phyloP scores from a whole-genome alignment of 35 echinoderm and acorn worm species.

The Lytechinus variegatus region DNA sequence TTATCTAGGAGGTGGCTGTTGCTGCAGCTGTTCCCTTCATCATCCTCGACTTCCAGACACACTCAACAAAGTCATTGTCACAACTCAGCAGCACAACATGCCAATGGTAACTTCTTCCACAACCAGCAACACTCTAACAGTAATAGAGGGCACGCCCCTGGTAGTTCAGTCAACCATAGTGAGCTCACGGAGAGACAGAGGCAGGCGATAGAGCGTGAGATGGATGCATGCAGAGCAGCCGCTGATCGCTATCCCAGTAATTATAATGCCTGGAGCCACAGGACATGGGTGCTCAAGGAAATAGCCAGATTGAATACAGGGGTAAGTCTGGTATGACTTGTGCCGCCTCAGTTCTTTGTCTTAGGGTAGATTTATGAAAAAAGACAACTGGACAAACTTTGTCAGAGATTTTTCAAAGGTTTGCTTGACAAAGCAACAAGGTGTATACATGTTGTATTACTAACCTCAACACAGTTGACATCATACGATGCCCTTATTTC shows the following conservation, averaged over 20 bases:
- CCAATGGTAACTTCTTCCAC: conserved; percentile 20
- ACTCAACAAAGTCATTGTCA: background rate
- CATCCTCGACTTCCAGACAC: background rate
- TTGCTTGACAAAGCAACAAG: no score
- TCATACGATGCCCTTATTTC: background rate
- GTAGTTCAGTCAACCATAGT: background rate
- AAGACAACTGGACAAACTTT: no score
- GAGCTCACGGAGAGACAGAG: conserved; percentile 34
- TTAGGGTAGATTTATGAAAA: no score
- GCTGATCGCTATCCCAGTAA: conserved; percentile 85
- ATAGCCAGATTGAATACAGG: conserved; percentile 37
- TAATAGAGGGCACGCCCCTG: background rate
- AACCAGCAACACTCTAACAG: background rate
- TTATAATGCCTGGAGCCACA: conserved; percentile 97
- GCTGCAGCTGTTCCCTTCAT: conserved; percentile 36
- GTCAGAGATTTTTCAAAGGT: no score
- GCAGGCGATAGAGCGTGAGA: conserved; percentile 47
- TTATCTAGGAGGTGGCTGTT: conserved; percentile 43
- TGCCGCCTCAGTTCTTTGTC: no score
- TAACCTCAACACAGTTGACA: background rate
- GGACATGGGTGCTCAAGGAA: conserved; percentile 84
- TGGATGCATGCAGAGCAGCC: conserved; percentile 61
- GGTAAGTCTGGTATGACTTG: background rate
- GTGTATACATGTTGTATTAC: no score
- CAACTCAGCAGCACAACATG: background rate